A percentile compares a stretch with the other conserved stretches of the same genome.
Evolutionary conservation across 2,888 invertebrate genomes (phyloP).

Genomic region (Oscheius sp.): DNA sequence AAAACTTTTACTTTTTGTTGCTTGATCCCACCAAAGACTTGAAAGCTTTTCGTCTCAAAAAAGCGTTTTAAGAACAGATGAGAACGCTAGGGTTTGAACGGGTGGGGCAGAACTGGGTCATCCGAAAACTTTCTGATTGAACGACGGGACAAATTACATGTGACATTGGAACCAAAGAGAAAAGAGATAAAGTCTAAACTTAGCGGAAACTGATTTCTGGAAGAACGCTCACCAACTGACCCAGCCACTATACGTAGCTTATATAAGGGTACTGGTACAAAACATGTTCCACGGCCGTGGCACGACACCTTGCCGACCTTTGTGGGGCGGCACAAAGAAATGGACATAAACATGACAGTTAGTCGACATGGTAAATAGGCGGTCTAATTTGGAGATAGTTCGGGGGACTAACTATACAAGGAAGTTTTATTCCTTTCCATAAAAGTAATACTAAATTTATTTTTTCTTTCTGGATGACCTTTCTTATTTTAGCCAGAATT

Average conservation of each 20-base stretch:
- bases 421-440: no score
- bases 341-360: slow-evolving; percentile 30
- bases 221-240: slow-evolving; percentile 8
- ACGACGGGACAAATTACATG: slow-evolving; percentile 23
- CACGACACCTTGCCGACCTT: slow-evolving; percentile 28
- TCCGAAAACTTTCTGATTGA: slow-evolving; percentile 27
- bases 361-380: slow-evolving; percentile 15
- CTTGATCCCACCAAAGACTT: neutral
- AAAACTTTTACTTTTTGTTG: neutral
- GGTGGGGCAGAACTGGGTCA: slow-evolving; percentile 27
- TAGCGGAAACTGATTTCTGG: neutral
- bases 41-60: no score
- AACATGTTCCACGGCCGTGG: slow-evolving; percentile 27
- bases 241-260: slow-evolving; percentile 22
- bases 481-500: no score
- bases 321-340: slow-evolving; percentile 25
- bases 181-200: neutral
- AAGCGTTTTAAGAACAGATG: no score
- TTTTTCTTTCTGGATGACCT: no score
- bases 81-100: slow-evolving; percentile 13
- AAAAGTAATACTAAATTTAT: no score
- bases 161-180: slow-evolving; percentile 10
- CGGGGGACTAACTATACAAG: neutral
- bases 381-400: neutral
- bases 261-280: slow-evolving; percentile 26